phyloP scores from a whole-genome alignment of 2,113 vertebrate genomes.

The Colinus virginianus region DNA sequence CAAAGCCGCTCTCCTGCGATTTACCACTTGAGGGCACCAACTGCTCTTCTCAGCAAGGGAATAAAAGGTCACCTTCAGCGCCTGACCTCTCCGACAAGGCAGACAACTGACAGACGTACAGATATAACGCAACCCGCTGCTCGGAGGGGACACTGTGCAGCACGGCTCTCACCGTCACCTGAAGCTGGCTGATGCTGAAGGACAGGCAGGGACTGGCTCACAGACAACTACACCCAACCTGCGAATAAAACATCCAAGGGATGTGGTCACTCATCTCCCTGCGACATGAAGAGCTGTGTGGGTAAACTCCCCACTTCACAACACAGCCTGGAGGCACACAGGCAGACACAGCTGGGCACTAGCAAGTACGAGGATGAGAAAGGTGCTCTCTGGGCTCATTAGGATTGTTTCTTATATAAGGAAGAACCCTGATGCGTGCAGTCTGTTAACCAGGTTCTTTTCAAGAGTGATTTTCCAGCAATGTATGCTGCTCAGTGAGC shows the following conservation, averaged over 20 bases:
- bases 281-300: too few relatives aligned
- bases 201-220: background rate
- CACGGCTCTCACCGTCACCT: background rate
- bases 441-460: fast-evolving
- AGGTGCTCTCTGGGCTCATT: background rate
- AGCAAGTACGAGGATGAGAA: background rate
- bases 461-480: background rate
- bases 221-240: background rate
- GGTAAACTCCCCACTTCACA: background rate
- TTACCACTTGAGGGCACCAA: slow-evolving; percentile 72
- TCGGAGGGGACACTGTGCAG: fast-evolving
- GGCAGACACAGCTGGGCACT: fast-evolving
- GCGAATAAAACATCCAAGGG: background rate
- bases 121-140: background rate
- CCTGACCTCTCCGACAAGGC: background rate
- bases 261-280: background rate
- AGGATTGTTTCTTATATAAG: background rate
- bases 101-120: fast-evolving
- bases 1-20: background rate
- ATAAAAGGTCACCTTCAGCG: slow-evolving; percentile 51
- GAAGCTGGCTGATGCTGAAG: background rate
- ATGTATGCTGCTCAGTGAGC: background rate
- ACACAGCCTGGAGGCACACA: background rate
- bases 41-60: slow-evolving; percentile 57
- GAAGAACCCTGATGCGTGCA: fast-evolving